Percentiles rank a stretch among this genome's conserved stretches.
Evolutionary conservation across 1,140 invertebrate genomes (phyloP).

Genomic region (Gonioctena quinquepunctata): DNA sequence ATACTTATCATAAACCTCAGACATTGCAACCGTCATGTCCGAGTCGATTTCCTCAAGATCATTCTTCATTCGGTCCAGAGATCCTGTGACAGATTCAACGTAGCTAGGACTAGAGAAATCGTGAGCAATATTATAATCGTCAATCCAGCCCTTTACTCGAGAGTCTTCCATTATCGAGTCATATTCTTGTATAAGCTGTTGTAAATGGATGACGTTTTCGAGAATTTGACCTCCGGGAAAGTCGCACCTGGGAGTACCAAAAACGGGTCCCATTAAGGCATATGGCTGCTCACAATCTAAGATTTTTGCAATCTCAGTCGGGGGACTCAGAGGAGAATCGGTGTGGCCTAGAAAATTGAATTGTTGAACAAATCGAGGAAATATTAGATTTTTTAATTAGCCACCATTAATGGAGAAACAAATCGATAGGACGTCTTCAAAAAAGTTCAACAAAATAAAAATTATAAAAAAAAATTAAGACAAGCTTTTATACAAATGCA

Average conservation of each 20-base stretch:
- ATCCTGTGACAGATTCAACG: constrained; percentile 24
- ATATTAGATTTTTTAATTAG: too few species aligned
- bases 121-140: constrained; percentile 75
- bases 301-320: constrained; percentile 43
- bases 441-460: too few species aligned
- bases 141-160: constrained; percentile 68
- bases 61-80: constrained; percentile 65
- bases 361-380: too few species aligned
- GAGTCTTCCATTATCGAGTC: constrained; percentile 36
- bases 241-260: constrained; percentile 41
- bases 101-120: constrained; percentile 68
- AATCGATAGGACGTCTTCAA: too few species aligned
- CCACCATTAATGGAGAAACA: too few species aligned
- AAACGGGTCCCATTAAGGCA: constrained; percentile 46
- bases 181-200: constrained; percentile 40
- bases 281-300: constrained; percentile 51
- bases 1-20: constrained; percentile 72
- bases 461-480: too few species aligned
- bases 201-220: constrained; percentile 36
- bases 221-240: constrained; percentile 39
- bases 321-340: constrained; percentile 62
- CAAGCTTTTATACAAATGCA: too few species aligned
- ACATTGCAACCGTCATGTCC: constrained; percentile 65
- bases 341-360: constrained; percentile 56
- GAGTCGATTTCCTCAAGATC: constrained; percentile 67